These are phyloP conservation scores for Gobius niger DNA, from an alignment of 2,113 vertebrate species.

Conservation along the genomic window DNA sequence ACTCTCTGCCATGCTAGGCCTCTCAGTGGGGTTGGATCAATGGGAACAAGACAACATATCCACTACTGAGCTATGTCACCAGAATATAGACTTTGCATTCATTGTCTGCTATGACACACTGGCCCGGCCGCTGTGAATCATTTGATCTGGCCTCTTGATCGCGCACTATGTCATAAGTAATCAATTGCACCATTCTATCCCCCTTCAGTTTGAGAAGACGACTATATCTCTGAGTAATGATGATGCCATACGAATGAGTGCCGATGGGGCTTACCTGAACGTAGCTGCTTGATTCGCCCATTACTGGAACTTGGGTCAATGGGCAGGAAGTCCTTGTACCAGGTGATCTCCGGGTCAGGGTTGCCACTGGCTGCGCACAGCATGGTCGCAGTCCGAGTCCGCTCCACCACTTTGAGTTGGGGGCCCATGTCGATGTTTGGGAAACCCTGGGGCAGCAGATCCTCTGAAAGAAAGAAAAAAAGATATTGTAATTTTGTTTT, in stretches of 20 bases:
- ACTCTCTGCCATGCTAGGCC: conserved; percentile 71
- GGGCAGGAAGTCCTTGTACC: conserved; percentile 98
- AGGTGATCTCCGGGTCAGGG: conserved; percentile 97
- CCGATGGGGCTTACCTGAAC: conserved; percentile 84
- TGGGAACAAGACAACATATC: conserved; percentile 67
- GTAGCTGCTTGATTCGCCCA: conserved; percentile 93
- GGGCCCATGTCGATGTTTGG: conserved; percentile 99
- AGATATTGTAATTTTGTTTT: neutral
- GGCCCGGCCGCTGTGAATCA: conserved; percentile 34
- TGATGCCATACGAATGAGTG: neutral
- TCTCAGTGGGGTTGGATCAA: conserved; percentile 71
- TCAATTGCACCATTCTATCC: neutral
- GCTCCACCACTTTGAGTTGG: conserved; percentile 96
- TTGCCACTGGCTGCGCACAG: conserved; percentile 96
- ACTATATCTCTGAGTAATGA: neutral
- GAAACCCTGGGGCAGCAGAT: conserved; percentile 92
- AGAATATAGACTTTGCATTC: conserved; percentile 43
- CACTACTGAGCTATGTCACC: conserved; percentile 41
- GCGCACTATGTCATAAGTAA: conserved; percentile 10
- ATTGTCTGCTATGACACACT: conserved; percentile 37
- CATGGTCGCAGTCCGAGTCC: conserved; percentile 95
- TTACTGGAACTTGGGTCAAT: conserved; percentile 92
- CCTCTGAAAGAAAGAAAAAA: conserved; percentile 80
- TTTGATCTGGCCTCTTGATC: conserved; percentile 28
- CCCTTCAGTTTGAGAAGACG: neutral